Evolutionary conservation across 2,888 invertebrate genomes (phyloP).

Genomic region (Tholera decimalis): DNA sequence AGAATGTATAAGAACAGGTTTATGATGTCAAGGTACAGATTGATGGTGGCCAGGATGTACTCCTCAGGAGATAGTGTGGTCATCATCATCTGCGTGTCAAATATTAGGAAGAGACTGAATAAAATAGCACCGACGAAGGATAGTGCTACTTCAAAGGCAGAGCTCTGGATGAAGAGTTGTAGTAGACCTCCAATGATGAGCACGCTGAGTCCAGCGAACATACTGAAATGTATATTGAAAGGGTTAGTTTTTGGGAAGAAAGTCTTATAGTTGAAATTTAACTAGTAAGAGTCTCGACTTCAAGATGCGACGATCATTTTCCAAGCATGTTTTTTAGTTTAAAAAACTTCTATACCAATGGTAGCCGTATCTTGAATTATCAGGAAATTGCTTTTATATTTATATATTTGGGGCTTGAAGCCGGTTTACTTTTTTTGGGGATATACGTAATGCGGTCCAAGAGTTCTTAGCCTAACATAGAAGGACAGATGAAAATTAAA

Average conservation of each 20-base stretch:
- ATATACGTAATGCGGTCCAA: too few species aligned
- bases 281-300: too few species aligned
- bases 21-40: constrained; percentile 96
- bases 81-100: constrained; percentile 97
- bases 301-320: too few species aligned
- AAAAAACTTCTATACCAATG: too few species aligned
- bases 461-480: too few species aligned
- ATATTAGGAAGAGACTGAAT: constrained; percentile 96
- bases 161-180: constrained; percentile 94
- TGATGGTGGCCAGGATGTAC: constrained; percentile 96
- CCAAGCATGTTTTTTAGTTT: too few species aligned
- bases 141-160: constrained; percentile 93
- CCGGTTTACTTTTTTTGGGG: too few species aligned
- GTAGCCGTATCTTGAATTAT: too few species aligned
- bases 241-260: neutral
- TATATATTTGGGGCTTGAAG: too few species aligned
- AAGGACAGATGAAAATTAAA: too few species aligned
- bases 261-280: neutral
- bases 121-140: constrained; percentile 94
- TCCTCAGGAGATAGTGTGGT: constrained; percentile 95
- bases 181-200: constrained; percentile 94
- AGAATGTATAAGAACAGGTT: constrained; percentile 96
- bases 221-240: constrained; percentile 79
- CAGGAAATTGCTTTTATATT: too few species aligned
- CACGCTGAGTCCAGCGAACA: constrained; percentile 93